Evolutionary conservation across 2,888 invertebrate species (phyloP).

Genomic region (Aporophyla lueneburgensis): DNA sequence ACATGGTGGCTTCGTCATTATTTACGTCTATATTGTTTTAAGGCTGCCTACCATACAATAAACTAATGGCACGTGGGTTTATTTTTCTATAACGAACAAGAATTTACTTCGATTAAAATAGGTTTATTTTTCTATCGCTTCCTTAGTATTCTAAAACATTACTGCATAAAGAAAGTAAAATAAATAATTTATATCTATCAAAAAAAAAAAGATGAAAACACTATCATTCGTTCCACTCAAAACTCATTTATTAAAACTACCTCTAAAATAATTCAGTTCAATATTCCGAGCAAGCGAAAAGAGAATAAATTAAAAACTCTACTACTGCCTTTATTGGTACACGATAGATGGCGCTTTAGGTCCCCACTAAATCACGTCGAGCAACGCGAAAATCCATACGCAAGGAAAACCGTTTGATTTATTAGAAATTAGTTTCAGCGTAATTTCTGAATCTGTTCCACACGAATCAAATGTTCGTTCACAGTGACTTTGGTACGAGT

Average conservation of each 20-base stretch:
- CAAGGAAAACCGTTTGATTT: constrained; percentile 74
- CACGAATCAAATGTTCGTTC: constrained; percentile 62
- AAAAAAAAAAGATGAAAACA: neutral
- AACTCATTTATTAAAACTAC: constrained; percentile 49
- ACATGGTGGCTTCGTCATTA: constrained; percentile 3
- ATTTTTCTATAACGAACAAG: neutral
- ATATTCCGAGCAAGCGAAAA: constrained; percentile 51
- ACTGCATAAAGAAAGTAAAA: neutral
- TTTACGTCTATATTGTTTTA: constrained; percentile 10
- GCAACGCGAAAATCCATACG: constrained; percentile 75
- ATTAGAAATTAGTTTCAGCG: constrained; percentile 75
- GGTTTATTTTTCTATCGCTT: too few species aligned
- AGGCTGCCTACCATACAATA: neutral
- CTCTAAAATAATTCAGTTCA: constrained; percentile 57
- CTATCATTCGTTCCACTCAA: constrained; percentile 5
- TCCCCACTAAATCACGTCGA: constrained; percentile 64
- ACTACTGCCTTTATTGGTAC: constrained; percentile 67
- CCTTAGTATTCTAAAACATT: too few species aligned
- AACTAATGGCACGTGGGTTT: neutral
- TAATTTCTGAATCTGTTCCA: constrained; percentile 71
- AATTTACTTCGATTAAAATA: too few species aligned
- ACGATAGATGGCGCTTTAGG: constrained; percentile 67
- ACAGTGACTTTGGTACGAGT: constrained; percentile 45
- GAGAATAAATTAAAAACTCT: constrained; percentile 69
- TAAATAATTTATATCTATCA: neutral